Base-by-base conservation (phyloP, 2,888 invertebrate species). In the Maniola hyperantus region DNA sequence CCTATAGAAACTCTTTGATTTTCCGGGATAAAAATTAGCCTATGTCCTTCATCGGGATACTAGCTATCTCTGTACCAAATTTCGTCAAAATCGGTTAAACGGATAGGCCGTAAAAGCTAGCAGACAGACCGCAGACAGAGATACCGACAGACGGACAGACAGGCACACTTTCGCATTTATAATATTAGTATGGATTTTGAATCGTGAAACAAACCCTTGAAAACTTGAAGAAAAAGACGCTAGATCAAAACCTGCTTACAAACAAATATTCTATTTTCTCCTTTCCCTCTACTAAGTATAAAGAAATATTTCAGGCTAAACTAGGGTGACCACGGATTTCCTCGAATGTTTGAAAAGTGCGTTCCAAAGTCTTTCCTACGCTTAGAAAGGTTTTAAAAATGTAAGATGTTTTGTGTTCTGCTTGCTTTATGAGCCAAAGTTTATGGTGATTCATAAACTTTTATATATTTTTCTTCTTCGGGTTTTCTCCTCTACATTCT, bases 241-340 rank as follows among this genome's bases (percentile, higher is more conserved):
- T 4, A 34, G 33, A 11, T 13, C 6, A 26, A 34, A 48, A 59
- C 48, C 15, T 33, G 18, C 59, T 15, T 34, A 15, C 48, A 59
- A 42, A 59, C 26, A 59, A 59, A 59, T 11, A 59, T 59, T 59
- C 46, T 46, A 34, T 48, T 46, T 48, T 48, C 59, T 59, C 15
- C 33, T 34, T 34, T n/a, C 26, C 6, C 6, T 6, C n/a, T 15
- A 6, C 18, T 6, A n/a, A n/a, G 26, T 11, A 34, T 48, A 59
- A 48, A 59, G 48, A 46, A 58, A 58, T 58, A 42, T 44, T 15
- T 44, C 44, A 48, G 10, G 18, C n/a, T 10, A 11, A 2, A 6
- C n/a, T 59, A 46, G 46, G 59, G 34, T 59, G 10, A 34, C 46
- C 33, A 59, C 11, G 15, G 18, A 2, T 48, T 48, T 48, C 4